Percentiles rank a stretch among this genome's conserved stretches.
Conservation (phyloP, 2,888 invertebrate species). For the Polyommatus iphigenia region DNA sequence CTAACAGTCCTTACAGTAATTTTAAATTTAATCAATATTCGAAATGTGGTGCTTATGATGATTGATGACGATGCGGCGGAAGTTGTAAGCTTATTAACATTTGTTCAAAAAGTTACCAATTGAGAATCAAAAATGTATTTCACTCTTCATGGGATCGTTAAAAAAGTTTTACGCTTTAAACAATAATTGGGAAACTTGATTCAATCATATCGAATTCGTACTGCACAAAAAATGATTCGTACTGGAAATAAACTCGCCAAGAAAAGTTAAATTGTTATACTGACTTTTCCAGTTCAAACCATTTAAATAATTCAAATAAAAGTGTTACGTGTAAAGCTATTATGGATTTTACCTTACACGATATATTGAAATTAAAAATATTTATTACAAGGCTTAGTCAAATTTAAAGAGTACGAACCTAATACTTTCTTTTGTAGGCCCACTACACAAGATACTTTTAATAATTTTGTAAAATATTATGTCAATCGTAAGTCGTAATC, state of each 20-base stretch:
- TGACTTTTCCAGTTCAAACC: neutral
- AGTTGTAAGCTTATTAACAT: neutral
- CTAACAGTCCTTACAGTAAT: too few species aligned
- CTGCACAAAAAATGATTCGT: neutral
- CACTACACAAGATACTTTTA: neutral
- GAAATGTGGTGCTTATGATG: too few species aligned
- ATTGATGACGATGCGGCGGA: neutral
- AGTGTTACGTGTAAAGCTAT: too few species aligned
- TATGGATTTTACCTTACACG: too few species aligned
- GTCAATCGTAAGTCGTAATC: slow-evolving; percentile 11
- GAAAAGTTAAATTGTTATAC: neutral
- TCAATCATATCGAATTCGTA: neutral
- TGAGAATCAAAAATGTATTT: neutral
- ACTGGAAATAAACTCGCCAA: neutral
- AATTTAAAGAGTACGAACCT: neutral
- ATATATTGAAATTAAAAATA: too few species aligned
- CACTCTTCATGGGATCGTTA: neutral
- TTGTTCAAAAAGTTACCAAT: neutral
- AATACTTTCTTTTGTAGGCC: neutral
- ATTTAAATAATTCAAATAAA: too few species aligned
- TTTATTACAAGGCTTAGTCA: neutral
- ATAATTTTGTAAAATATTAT: neutral
- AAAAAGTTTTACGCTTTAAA: neutral
- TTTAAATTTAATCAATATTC: too few species aligned
- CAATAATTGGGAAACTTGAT: neutral